These are phyloP conservation scores for Euleptes europaea DNA, from an alignment of 2,113 vertebrate genomes.

Conservation along the genomic window DNA sequence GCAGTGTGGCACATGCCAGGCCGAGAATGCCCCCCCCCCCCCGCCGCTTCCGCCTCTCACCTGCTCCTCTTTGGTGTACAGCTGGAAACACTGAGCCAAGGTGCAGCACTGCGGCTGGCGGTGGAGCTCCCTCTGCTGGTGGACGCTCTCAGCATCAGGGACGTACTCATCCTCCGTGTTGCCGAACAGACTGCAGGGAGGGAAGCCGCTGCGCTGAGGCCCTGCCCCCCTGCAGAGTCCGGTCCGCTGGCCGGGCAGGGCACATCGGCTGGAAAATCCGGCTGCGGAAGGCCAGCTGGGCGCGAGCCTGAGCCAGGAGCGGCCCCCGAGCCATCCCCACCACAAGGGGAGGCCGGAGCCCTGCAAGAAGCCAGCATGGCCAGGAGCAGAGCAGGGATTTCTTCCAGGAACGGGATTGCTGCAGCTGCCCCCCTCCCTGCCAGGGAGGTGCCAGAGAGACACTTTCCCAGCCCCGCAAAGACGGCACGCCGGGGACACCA, in stretches of 20 bases:
- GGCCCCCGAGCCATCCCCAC: background rate
- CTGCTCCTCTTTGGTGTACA: constrained; percentile 99
- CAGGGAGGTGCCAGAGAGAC: background rate
- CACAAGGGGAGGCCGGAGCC: background rate
- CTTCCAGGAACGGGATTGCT: background rate
- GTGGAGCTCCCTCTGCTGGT: constrained; percentile 91
- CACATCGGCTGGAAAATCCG: too few species aligned
- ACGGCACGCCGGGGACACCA: constrained; percentile 34
- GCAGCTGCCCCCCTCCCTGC: background rate
- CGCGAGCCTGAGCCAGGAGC: too few species aligned
- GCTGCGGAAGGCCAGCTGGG: background rate
- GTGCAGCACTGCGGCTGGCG: constrained; percentile 96
- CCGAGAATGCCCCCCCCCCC: too few species aligned
- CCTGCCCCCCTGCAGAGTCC: background rate
- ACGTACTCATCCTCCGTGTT: constrained; percentile 96
- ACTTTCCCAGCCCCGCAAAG: background rate
- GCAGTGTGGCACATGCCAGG: too few species aligned
- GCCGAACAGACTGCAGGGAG: constrained; percentile 85
- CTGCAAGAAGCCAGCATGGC: background rate
- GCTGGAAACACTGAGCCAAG: constrained; percentile 96
- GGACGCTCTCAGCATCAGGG: constrained; percentile 95
- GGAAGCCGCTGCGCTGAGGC: background rate
- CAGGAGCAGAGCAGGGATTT: background rate
- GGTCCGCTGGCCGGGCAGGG: too few species aligned
- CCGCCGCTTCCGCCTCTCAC: constrained; percentile 60